Base-by-base conservation (phyloP, 64 coral and sea anemone species). In the Pocillopora verrucosa region DNA sequence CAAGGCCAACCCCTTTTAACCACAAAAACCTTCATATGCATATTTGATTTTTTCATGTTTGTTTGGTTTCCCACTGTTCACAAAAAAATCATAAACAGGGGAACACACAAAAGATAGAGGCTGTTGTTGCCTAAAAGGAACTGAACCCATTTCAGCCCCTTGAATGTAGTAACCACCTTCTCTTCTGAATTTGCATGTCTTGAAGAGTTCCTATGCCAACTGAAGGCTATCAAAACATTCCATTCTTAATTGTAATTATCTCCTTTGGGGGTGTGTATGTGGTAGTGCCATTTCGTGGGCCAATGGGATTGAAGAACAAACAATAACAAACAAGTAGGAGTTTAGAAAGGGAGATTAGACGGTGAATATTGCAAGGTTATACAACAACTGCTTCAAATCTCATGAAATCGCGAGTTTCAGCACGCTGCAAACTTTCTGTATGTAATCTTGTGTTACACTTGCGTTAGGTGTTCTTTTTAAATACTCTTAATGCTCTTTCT, bases 251-350 rank as follows among this genome's bases (percentile, higher is more conserved):
- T 67, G 20, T 69, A n/a, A 56, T 11, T 20, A 51, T 7, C 12
- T 11, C 16, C 3, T 16, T 38, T 83, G 82, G 82, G 82, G 82
- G 82, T 84, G 82, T 84, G 82, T 84, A 13, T 58, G n/a, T 13
- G 82, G 82, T 70, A 62, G 36, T 84, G 63, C 25, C 82, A 84
- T 26, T 84, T 56, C 7, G 56, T 24, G 11, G 70, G 24, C 82
- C 82, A 84, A 84, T 84, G n/a, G 20, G n/a, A 22, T 84, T 72
- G 15, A 84, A 57, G 63, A 5, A 51, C 17, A 84, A 84, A 84
- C 82, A 84, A 13, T 56, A 61, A 80, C 22, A 36, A 16, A 62
- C 61, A 65, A 84, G 35, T 9, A 11, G 2, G 24, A 84, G n/a
- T 9, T 51, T 20, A 12, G 35, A 15, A 70, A 84, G 2, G 61